Base-by-base conservation (phyloP, 1,140 invertebrate genomes). In the Neelides sp. region DNA sequence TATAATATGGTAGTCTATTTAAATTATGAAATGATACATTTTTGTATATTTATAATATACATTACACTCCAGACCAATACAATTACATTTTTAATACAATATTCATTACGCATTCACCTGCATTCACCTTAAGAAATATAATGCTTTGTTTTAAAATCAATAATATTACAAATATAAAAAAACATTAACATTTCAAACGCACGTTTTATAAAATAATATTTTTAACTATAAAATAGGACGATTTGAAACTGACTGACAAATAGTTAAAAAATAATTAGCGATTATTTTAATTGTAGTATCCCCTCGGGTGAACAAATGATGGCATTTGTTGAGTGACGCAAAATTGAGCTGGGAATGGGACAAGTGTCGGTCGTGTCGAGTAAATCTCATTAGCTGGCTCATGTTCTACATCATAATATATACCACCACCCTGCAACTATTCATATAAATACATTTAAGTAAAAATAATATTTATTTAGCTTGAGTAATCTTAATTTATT, bases 291-390 rank as follows among this genome's bases (percentile, higher is more conserved):
- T 34, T 34, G 30, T 10, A 34, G 15, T 34, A 15, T 34, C 8
- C 8, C 15, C 8, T 34, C 8, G 15, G 15, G 30, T 34, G 30
- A 10, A 34, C 30, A 10, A 10, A 15, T 10, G 8, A 34, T 34
- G 8, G 8, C 30, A 34, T n/a, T n/a, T n/a, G n/a, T n/a, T n/a
- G n/a, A n/a, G 45, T 28, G 24, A 47, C 45, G 30, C 45, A 47
- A 24, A 47, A 47, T 35, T 47, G 45, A 35, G 45, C 45, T 8
- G 45, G 45, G 45, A 35, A 47, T n/a, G 34, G 45, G 4, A 47
- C 22, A 28, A 47, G n/a, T n/a, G n/a, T 47, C 17, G 45, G 36
- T 5, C 45, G 45, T 4, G 45, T 35, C 23, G 45, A 28, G 32
- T 47, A 47, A 13, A 47, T 47, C 8, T 8, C 37, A 24, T 34